Conservation (phyloP, 2,797 vertebrate genomes). For the Centropyge bicolor region DNA sequence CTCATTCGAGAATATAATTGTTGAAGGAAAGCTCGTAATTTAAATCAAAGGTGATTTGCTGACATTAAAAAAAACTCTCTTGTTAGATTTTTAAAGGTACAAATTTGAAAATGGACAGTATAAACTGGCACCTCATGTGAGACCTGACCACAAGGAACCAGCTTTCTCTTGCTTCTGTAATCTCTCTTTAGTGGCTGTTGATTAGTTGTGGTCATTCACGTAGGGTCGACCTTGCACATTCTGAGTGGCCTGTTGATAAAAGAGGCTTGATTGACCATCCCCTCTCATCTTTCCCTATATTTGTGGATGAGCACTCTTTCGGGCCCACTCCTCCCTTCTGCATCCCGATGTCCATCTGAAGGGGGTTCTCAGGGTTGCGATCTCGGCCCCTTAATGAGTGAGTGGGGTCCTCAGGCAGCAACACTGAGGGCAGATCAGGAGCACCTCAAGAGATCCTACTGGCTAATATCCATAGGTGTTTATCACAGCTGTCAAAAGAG, state of each 20-base stretch:
- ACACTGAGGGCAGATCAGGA: conserved; percentile 18
- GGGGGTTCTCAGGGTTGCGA: conserved; percentile 38
- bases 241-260: conserved; percentile 61
- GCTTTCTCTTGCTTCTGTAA: conserved; percentile 19
- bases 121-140: conserved; percentile 24
- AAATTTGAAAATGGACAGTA: conserved; percentile 27
- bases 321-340: conserved; percentile 27
- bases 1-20: conserved; percentile 35
- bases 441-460: conserved; percentile 28
- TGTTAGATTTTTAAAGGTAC: background rate
- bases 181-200: conserved; percentile 36
- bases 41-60: conserved; percentile 38
- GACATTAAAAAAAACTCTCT: conserved; percentile 20
- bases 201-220: conserved; percentile 55
- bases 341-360: conserved; percentile 44
- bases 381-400: conserved; percentile 30
- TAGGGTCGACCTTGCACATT: conserved; percentile 50
- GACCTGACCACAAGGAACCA: conserved; percentile 31
- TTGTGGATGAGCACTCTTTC: conserved; percentile 39
- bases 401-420: conserved; percentile 30
- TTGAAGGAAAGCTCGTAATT: conserved; percentile 35
- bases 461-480: conserved; percentile 25
- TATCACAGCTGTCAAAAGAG: conserved; percentile 22
- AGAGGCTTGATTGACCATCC: conserved; percentile 47
- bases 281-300: conserved; percentile 21